These are phyloP conservation scores for Myotis brandtii DNA, from an alignment of 2,113 vertebrate genomes.

Conservation along the genomic window DNA sequence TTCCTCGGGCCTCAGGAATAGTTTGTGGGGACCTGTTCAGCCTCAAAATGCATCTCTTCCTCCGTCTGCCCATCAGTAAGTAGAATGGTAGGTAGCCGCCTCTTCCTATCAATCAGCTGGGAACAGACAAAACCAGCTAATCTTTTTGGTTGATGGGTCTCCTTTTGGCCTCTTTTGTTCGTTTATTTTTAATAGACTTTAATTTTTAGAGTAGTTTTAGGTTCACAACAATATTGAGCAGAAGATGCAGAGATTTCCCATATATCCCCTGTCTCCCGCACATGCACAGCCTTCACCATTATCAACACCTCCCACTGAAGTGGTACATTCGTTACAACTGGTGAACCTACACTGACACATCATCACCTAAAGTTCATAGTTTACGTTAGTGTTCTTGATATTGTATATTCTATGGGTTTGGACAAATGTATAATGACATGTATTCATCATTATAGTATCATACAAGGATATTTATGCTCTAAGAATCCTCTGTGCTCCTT, in stretches of 20 bases:
- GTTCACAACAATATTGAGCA: background rate
- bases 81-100: background rate
- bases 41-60: background rate
- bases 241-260: background rate
- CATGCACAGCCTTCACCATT: background rate
- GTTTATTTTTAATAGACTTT: background rate
- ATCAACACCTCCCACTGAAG: background rate
- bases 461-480: background rate
- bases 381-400: background rate
- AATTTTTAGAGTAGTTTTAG: constrained; percentile 20
- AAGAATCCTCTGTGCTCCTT: background rate
- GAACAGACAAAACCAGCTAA: background rate
- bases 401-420: background rate
- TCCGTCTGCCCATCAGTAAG: background rate
- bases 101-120: background rate
- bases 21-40: background rate
- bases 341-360: background rate
- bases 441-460: background rate
- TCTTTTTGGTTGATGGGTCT: background rate
- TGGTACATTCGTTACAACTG: background rate
- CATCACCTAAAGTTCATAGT: background rate
- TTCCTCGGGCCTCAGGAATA: background rate
- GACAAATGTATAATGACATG: background rate
- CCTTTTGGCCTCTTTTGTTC: background rate
- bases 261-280: background rate